Evolutionary conservation across 2,797 vertebrate species (phyloP).

Genomic region (Acrossocheilus wenchowensis): DNA sequence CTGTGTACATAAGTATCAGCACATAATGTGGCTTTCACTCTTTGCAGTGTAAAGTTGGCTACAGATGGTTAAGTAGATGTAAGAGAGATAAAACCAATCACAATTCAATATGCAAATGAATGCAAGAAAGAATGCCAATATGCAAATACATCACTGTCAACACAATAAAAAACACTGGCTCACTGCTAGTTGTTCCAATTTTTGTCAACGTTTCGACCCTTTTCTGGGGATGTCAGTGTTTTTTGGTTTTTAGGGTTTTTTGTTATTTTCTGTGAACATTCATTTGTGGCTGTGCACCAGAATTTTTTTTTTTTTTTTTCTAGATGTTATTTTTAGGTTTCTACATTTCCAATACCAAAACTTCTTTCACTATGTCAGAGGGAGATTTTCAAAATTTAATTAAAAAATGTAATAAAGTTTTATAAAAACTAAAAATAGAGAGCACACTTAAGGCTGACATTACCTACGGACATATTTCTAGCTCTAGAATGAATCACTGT

Average conservation of each 20-base stretch:
- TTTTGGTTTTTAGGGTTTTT: background rate
- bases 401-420: background rate
- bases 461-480: background rate
- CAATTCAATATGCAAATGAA: constrained; percentile 27
- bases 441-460: background rate
- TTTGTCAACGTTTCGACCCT: background rate
- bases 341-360: background rate
- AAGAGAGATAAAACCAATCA: constrained; percentile 12
- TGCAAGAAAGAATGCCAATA: constrained; percentile 17
- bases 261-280: background rate
- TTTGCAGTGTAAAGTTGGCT: background rate
- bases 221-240: background rate
- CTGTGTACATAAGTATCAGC: background rate
- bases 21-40: background rate
- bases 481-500: background rate
- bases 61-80: constrained; percentile 19
- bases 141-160: constrained; percentile 18
- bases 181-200: background rate
- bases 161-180: constrained; percentile 16
- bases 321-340: constrained; percentile 7
- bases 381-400: background rate
- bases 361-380: background rate
- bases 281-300: background rate
- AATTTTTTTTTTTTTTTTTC: background rate
- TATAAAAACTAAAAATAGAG: background rate